Base-by-base conservation (phyloP, 2,797 vertebrate genomes). In the Eleutherodactylus coqui region DNA sequence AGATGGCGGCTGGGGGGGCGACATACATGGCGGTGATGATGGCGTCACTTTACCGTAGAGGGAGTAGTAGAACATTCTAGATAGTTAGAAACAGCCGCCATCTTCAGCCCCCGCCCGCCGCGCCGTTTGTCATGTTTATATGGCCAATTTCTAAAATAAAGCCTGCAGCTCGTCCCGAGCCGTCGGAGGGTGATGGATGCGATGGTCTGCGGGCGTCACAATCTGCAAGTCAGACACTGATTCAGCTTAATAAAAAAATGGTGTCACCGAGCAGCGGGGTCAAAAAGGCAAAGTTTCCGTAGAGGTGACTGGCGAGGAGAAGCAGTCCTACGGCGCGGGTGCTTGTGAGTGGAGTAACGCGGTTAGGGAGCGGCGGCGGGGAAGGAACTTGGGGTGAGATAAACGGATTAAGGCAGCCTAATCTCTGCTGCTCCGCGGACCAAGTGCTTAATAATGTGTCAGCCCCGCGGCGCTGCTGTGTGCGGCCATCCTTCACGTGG, bases 261-360 rank as follows among this genome's bases (percentile, higher is more conserved):
- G 67, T 73, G 81, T 73, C 69, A 75, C 36, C 2, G 85, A 88
- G 88, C 36, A 36, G 90, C 84, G 89, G 94, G 97, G 97, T 99
- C 97, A 98, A 91, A 92, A 96, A 97, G 97, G 95, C 96, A 98
- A 96, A 97, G 95, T 96, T 95, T 95, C 95, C 87, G 88, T 93
- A 89, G 93, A 96, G 97, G 97, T 97, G 96, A 98, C 97, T 95
- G 94, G 93, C 94, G 93, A 95, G 94, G 95, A 95, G 38, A 95
- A 96, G 96, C 95, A 90, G 95, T 96, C 96, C 89, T 85, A 73
- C 88, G 92, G 91, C 92, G 92, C 94, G 92, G 93, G 93, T 93
- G 91, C 92, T 96, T 89, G 94, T 94, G 91, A 93, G 90, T 91
- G 88, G 92, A 90, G 92, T 96, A 97, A 97, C 96, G 94, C 94